Evolutionary conservation across 2,113 vertebrate species (phyloP).

Genomic region (Athene cunicularia): DNA sequence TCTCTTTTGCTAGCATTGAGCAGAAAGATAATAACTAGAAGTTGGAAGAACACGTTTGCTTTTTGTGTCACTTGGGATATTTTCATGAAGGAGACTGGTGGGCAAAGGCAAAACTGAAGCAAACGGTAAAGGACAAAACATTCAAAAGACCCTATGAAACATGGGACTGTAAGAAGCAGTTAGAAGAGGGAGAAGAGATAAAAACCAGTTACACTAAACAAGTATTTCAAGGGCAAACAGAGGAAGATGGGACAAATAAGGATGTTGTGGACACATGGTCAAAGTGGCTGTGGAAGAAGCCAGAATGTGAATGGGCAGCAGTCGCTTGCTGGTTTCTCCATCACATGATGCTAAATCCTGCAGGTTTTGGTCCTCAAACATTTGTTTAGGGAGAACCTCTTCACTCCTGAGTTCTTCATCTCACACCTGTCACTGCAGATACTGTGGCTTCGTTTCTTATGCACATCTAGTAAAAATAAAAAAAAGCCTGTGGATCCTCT

Average conservation of each 20-base stretch:
- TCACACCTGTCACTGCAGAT: not conserved
- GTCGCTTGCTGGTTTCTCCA: not conserved
- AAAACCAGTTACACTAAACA: not conserved
- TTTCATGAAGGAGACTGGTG: not conserved
- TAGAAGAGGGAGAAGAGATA: not conserved
- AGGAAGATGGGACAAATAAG: not conserved
- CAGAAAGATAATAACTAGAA: not conserved
- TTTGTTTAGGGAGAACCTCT: not conserved
- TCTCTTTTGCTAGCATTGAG: not conserved
- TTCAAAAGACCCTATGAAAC: not conserved
- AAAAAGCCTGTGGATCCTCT: not conserved
- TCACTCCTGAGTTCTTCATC: not conserved
- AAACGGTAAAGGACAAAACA: not conserved
- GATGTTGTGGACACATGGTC: not conserved
- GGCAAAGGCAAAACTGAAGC: not conserved
- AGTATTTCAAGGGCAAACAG: not conserved
- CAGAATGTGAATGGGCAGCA: not conserved
- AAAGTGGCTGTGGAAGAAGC: not conserved
- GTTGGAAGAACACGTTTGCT: not conserved
- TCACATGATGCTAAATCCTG: not conserved
- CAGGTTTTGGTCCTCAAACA: not conserved
- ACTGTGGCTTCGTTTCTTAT: not conserved
- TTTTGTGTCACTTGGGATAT: accelerated
- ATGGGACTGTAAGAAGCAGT: not conserved
- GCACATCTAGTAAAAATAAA: not conserved